Base-by-base conservation (phyloP, 2,888 invertebrate genomes). In the Ceraclea dissimilis region DNA sequence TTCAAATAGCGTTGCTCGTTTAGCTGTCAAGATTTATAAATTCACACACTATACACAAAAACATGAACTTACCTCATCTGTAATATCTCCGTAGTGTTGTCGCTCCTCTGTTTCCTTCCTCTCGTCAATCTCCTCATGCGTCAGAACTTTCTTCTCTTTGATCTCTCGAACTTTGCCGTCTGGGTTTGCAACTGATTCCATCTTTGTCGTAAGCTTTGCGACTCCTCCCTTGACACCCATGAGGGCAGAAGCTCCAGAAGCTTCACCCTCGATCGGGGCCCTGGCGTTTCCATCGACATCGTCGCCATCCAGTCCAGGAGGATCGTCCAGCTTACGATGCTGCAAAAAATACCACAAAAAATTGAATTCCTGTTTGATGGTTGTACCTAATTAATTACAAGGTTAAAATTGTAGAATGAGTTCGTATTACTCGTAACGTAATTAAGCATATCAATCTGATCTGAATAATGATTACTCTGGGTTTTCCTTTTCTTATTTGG, bases 101-200 rank as follows among this genome's bases (percentile, higher is more conserved):
- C 88, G 81, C 73, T 93, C 90, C 73, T 93, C 92, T 0, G 88
- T 90, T 72, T 93, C 92, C 61, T 85, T 78, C 34, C 85, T 82
- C 64, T 90, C 86, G 66, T 92, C 88, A 47, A 84, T 86, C 68
- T 92, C 86, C 71, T 92, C 90, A 59, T 90, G 80, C 48, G 90
- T 90, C 63, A 88, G 81, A 57, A 92, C 84, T 26, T 84, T 82
- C 63, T 83, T 83, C 70, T 92, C 90, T 65, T 85, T 85, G 63
- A 86, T 86, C 74, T 92, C 90, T 55, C 88, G 81, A 51, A 93
- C 88, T 63, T 91, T 79, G 10, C 89, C 89, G 53, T 85, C 87
- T 0, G 85, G 83, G 64, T 80, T 86, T 63, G 79, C 81, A 58
- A 81, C 85, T 64, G 83, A 78, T 63, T 76, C 71, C 79, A 78